Evolutionary conservation across 2,888 invertebrate species (phyloP).

Genomic region (Lathronympha strigana): DNA sequence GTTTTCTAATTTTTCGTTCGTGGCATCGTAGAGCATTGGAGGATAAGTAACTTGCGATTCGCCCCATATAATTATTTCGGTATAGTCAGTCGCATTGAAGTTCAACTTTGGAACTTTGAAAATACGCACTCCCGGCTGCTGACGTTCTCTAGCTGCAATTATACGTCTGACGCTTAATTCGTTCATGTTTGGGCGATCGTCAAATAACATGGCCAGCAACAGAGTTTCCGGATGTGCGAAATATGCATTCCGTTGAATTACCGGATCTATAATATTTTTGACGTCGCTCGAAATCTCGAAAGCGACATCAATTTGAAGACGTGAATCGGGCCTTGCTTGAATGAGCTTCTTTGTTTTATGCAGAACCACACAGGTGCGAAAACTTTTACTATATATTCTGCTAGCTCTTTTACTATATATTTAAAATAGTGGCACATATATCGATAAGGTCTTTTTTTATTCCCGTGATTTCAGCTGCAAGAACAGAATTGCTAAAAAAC

Average conservation of each 20-base stretch:
- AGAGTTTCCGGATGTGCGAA: slow-evolving; percentile 15
- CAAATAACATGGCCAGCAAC: slow-evolving; percentile 8
- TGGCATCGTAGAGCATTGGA: background rate
- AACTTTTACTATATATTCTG: slow-evolving; percentile 43
- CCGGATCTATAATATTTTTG: slow-evolving; percentile 14
- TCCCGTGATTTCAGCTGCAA: background rate
- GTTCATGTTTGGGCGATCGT: too few species aligned
- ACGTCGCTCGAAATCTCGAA: slow-evolving; percentile 9
- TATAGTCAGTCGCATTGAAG: slow-evolving; percentile 6
- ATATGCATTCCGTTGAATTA: slow-evolving; percentile 14
- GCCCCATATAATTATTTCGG: slow-evolving; percentile 6
- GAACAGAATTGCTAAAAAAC: background rate
- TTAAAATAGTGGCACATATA: too few species aligned
- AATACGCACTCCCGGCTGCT: background rate
- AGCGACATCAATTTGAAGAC: slow-evolving; percentile 11
- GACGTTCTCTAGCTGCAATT: background rate
- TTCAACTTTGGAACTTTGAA: slow-evolving; percentile 16
- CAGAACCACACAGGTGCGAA: slow-evolving; percentile 46
- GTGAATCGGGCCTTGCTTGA: background rate
- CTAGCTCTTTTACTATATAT: too few species aligned
- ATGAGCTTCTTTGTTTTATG: slow-evolving; percentile 32
- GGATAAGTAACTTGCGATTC: slow-evolving; percentile 4
- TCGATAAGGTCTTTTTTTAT: background rate
- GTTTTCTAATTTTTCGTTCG: background rate
- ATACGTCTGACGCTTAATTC: background rate